Base-by-base conservation (phyloP, 2,888 invertebrate genomes). In the Epirrita christyi region DNA sequence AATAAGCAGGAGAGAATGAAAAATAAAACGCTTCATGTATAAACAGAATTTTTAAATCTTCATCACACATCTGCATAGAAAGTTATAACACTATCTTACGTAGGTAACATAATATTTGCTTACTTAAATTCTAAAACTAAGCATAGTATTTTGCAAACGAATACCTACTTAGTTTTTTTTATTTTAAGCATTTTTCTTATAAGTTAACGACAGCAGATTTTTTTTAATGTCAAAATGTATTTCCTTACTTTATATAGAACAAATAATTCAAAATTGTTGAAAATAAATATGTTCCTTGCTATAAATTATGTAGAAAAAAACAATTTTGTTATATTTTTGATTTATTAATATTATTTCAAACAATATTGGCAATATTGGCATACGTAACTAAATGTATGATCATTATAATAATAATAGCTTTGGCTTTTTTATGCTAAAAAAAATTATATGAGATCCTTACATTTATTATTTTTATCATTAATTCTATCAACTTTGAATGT, bases 51-150 rank as follows among this genome's bases (percentile, higher is more conserved):
- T 79, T 85, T 78, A 76, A 83, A 80, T 83, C 76, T 80, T 81
- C 80, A 83, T 83, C 85, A 83, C 81, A 81, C 78, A 79, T 78
- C 75, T 72, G 83, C 86, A 83, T 85, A 85, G 81, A 86, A 84
- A 85, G 79, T 81, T 50, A 44, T 45, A 57, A 83, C 76, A 77
- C 80, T 83, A 84, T 76, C 63, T 73, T 80, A 78, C 50, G 61
- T 71, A 73, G 54, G 68, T 69, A 70, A 71, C 66, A 66, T 61
- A 6, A 11, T 5, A 11, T 8, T 29, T 7, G 8, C 8, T 29
- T 29, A 32, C 21, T 21, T 21, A 32, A 5, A 32, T 32, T 6
- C 8, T 32, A 32, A 9, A 32, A 32, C 8, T 32, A 21, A 3
- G 21, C 21, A 9, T 8, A 32, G 32, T 32, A 5, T 32, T 2